Base-by-base conservation (phyloP, 2,888 invertebrate species). In the Villa cingulata region DNA sequence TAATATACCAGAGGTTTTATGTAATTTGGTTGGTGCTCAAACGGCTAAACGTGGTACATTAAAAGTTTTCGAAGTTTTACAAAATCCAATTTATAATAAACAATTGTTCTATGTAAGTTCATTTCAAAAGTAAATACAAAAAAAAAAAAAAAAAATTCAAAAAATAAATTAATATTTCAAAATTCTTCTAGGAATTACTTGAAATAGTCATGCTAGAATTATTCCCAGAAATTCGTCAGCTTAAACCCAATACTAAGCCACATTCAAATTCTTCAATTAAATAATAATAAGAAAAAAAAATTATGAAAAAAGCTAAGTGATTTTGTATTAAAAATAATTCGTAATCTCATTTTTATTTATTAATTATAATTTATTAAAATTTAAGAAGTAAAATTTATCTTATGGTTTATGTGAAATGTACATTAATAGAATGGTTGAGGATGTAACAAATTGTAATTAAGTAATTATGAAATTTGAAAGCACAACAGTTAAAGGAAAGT, bases 21-120 rank as follows among this genome's bases (percentile, higher is more conserved):
- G 81, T 52, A 87, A 86, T 62, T 72, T 92, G 48, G 85, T 91
- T 46, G 92, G 91, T 19, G 83, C 85, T 48, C 85, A 83, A 64
- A 86, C 87, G 45, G 86, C 88, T 27, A 81, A 83, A 55, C 77
- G 83, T 55, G 92, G 92, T 41, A 82, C 87, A 1, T 78, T 80
- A 54, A 90, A 90, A 68, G 80, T 91, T 49, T 91, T 91, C 68
- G 82, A 86, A 63, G 83, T 86, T 43, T 70, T 91, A 54, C 92
- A 92, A 68, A 81, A 89, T 68, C 79, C 80, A 52, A 78, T 79
- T 59, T 81, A 89, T 62, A 92, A 92, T 68, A 91, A 91, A 62
- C 90, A 91, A 62, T 72, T 92, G 39, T 84, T 90, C 71, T 91
- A 91, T 71, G 91, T 89, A 65, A 82, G 86, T 23, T 77, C 42